Conservation (phyloP, 1,140 invertebrate species). For the Adoxophyes honmai region DNA sequence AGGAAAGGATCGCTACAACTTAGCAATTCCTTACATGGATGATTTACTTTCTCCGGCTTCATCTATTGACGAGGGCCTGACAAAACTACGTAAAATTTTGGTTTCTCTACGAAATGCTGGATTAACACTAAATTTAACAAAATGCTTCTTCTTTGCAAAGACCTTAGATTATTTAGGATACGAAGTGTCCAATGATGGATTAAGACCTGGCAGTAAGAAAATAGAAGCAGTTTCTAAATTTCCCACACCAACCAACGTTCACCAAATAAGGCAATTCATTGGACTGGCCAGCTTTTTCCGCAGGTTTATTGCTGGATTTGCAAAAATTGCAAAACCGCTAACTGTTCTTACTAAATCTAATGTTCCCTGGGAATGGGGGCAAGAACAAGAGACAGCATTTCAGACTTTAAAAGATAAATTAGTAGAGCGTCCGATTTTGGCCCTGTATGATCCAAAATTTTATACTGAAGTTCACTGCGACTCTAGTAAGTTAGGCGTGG, state of each 20-base stretch:
- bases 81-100: background rate
- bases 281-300: constrained; percentile 4
- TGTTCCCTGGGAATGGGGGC: background rate
- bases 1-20: too few species aligned
- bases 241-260: background rate
- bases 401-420: background rate
- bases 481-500: constrained; percentile 29
- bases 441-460: constrained; percentile 18
- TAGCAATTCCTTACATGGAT: too few species aligned
- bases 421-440: background rate
- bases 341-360: background rate
- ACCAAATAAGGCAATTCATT: background rate
- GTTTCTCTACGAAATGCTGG: background rate
- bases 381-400: background rate
- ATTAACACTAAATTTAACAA: background rate
- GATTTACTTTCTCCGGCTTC: too few species aligned
- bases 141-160: background rate
- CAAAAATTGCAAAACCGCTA: constrained; percentile 32
- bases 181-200: background rate
- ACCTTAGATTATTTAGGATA: background rate
- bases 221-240: background rate
- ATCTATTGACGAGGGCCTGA: background rate
- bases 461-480: constrained; percentile 33
- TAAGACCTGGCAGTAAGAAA: background rate
- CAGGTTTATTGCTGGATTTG: background rate